Base-by-base conservation (phyloP, 2,888 invertebrate species). In the Thereva unica region DNA sequence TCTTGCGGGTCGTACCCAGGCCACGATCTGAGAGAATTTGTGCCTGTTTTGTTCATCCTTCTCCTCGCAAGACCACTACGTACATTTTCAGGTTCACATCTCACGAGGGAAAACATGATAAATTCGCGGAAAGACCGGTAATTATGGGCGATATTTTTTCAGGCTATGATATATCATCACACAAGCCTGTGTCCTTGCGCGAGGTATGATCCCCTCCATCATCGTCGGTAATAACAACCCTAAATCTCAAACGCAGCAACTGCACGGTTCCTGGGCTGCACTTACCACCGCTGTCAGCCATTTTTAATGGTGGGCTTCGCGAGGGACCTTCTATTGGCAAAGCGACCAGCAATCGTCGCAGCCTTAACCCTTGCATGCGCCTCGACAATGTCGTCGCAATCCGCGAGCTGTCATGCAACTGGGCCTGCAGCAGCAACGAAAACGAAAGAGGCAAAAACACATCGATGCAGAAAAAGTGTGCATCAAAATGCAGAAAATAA, bases 41-140 rank as follows among this genome's bases (percentile, higher is more conserved):
- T 23, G 23, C 23, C 23, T 23, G 1, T 23, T 23, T 23, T 23
- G 23, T 23, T 23, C 23, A 23, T 23, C 23, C 23, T 23, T 23
- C 23, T 23, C 2, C 23, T 23, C 23, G 23, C 23, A 41, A 45
- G 35, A 59, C 38, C 47, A 12, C 38, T 12, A 57, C n/a, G n/a
- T 34, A 45, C 34, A 59, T 57, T 57, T 57, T 37, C 57, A 59
- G 45, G 44, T 59, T 38, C 45, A 47, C 47, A 47, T 44, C 4
- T 23, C 37, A 38, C 10, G 47, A 59, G 57, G 57, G 57, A 47
- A 59, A 47, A 47, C 12, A 38, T 59, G 57, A 59, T 59, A 59
- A 59, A 59, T 59, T 45, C 10, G 57, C 37, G 37, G 57, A 59
- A 59, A 59, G 47, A 1, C 23, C 23, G 23, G 47, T 59, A 59